A percentile compares a stretch with the other conserved stretches of the same genome.
phyloP scores from a whole-genome alignment of 2,797 vertebrate genomes.

The Thaleichthys pacificus region DNA sequence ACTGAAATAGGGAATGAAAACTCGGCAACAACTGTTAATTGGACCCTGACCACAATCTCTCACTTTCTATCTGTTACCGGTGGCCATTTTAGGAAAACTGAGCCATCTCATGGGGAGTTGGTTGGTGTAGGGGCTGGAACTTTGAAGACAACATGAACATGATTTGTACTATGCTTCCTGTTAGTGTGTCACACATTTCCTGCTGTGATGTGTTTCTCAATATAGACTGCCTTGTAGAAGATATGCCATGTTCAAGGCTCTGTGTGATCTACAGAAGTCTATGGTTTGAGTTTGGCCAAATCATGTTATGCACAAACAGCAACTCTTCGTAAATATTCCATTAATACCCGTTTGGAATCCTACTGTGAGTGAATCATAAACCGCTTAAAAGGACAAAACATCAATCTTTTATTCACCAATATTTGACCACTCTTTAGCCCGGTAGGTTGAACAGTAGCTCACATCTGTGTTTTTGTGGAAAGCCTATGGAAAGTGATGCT shows the following conservation, averaged over 20 bases:
- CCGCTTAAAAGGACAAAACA: too few species aligned
- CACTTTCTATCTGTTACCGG: slow-evolving; percentile 7
- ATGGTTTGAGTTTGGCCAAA: background rate
- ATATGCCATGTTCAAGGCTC: background rate
- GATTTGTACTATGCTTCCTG: too few species aligned
- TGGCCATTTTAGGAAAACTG: background rate
- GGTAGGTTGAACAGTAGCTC: too few species aligned
- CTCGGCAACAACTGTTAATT: background rate
- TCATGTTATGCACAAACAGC: background rate
- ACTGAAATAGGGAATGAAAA: slow-evolving; percentile 2
- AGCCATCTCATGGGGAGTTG: too few species aligned
- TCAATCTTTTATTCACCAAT: too few species aligned
- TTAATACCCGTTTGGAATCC: background rate
- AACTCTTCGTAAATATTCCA: background rate
- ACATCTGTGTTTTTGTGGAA: too few species aligned
- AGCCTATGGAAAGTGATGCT: too few species aligned
- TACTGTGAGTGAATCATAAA: too few species aligned
- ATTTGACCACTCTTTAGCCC: too few species aligned
- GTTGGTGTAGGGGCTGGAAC: too few species aligned
- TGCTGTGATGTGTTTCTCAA: background rate
- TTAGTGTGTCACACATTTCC: background rate
- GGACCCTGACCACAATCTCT: background rate
- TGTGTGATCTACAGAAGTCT: background rate
- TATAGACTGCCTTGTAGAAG: background rate
- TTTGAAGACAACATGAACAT: too few species aligned